Evolutionary conservation across 37 sponge, comb jelly and placozoan genomes (phyloP).

Genomic region (Lycopodina hypogea): DNA sequence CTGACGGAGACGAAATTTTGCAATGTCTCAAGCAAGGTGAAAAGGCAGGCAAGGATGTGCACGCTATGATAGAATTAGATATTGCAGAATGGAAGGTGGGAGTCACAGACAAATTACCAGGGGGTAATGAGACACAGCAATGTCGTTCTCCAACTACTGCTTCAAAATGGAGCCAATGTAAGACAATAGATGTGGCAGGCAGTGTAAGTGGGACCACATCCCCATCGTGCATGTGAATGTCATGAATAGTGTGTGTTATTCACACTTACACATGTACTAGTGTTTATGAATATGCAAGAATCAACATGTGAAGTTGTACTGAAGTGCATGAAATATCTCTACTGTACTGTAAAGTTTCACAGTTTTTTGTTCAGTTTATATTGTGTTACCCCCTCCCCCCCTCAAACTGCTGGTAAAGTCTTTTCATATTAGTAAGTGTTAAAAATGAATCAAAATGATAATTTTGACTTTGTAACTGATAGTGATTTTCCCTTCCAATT

Average conservation of each 20-base stretch:
- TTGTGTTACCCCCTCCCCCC: too few species aligned
- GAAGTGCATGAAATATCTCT: too few species aligned
- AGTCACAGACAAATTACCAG: background rate
- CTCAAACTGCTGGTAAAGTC: too few species aligned
- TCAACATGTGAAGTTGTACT: too few species aligned
- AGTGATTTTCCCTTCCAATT: too few species aligned
- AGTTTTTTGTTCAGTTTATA: background rate
- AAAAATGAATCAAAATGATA: too few species aligned
- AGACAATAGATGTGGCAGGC: background rate
- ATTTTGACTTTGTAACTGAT: too few species aligned
- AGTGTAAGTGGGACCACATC: background rate
- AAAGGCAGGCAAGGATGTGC: background rate
- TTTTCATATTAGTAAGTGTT: too few species aligned
- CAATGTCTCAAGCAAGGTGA: constrained; percentile 13
- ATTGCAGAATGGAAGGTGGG: background rate
- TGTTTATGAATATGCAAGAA: too few species aligned
- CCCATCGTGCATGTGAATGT: background rate
- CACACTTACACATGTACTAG: too few species aligned
- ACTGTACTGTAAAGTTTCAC: too few species aligned
- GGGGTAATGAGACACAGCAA: background rate
- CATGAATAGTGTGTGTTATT: too few species aligned
- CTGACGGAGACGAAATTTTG: constrained; percentile 37
- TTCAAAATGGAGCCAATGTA: background rate
- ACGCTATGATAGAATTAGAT: constrained; percentile 21
- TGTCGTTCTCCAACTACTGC: background rate